Percentiles rank a stretch among this genome's conserved stretches.
phyloP scores from a whole-genome alignment of 1,140 invertebrate genomes.

The Rhysida immarginata region DNA sequence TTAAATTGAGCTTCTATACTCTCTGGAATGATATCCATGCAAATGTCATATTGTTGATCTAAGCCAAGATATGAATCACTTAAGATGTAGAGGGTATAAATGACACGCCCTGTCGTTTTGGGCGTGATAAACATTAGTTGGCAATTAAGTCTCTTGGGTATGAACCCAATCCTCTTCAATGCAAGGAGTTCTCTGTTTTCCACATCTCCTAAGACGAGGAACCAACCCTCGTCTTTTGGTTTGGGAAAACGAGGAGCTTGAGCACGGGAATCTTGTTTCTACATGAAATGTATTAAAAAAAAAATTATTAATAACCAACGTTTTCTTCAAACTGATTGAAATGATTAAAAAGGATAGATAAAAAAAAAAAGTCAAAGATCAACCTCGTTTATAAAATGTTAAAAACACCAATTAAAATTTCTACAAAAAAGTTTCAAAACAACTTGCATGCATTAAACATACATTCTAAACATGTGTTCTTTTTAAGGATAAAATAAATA shows the following conservation, averaged over 20 bases:
- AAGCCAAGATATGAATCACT: conserved; percentile 88
- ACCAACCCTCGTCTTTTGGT: conserved; percentile 91
- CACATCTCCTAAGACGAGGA: conserved; percentile 63
- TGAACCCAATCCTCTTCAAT: conserved; percentile 43
- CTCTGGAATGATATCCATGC: conserved; percentile 17
- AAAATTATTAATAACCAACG: no score
- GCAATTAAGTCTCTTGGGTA: conserved; percentile 25
- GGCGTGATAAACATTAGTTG: conserved; percentile 51
- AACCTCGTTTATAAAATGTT: no score
- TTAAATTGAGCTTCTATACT: conserved; percentile 7
- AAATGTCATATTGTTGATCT: conserved; percentile 75
- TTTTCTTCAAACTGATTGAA: no score
- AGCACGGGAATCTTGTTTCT: conserved; percentile 32
- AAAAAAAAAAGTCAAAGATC: no score
- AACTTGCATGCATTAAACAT: no score
- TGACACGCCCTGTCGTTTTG: conserved; percentile 41
- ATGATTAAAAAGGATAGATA: no score
- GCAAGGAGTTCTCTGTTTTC: conserved; percentile 60
- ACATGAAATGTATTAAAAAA: conserved; percentile 14
- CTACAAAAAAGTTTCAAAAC: no score
- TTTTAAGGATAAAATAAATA: no score
- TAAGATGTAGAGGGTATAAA: conserved; percentile 71
- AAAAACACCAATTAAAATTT: no score
- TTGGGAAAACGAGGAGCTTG: conserved; percentile 74
- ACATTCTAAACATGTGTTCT: no score